Evolutionary conservation across 1,140 invertebrate genomes (phyloP).

Genomic region (Drosophila pseudoobscura): DNA sequence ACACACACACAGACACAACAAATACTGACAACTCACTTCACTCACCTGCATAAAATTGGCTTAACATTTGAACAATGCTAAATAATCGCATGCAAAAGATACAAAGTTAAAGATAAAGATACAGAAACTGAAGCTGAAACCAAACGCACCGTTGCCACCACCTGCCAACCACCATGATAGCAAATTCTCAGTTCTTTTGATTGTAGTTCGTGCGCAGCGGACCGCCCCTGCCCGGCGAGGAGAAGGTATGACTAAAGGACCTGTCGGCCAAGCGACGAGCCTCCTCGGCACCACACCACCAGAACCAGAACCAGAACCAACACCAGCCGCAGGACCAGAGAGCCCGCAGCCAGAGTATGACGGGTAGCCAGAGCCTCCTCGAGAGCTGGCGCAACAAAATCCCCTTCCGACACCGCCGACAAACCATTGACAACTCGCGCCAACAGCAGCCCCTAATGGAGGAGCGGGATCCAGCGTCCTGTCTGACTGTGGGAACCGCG

Average conservation of each 20-base stretch:
- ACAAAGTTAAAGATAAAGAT: not conserved
- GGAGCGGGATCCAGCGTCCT: constrained; percentile 53
- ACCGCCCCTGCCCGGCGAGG: constrained; percentile 81
- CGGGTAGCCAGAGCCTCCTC: constrained; percentile 41
- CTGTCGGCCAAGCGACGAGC: constrained; percentile 73
- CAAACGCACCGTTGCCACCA: constrained; percentile 74
- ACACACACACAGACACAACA: constrained; percentile 30
- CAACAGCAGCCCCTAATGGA: constrained; percentile 79
- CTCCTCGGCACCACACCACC: constrained; percentile 60
- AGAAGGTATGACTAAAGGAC: constrained; percentile 83
- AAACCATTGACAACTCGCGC: constrained; percentile 70
- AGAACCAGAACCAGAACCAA: constrained; percentile 12
- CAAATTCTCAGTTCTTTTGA: constrained; percentile 83
- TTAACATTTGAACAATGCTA: too few relatives aligned
- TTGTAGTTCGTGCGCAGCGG: constrained; percentile 83
- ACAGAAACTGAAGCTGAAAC: constrained; percentile 12
- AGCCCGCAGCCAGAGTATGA: constrained; percentile 62
- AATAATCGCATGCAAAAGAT: constrained; percentile 26
- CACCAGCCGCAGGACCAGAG: constrained; percentile 33
- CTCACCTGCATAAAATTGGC: constrained; percentile 32
- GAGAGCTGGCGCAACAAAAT: constrained; percentile 68
- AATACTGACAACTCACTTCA: constrained; percentile 6
- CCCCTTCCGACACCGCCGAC: constrained; percentile 69
- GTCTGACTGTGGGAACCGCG: not conserved
- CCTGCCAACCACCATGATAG: constrained; percentile 79